These are phyloP conservation scores for Druon quercuslanigerum DNA, from an alignment of 1,140 invertebrate genomes.

Conservation along the genomic window DNA sequence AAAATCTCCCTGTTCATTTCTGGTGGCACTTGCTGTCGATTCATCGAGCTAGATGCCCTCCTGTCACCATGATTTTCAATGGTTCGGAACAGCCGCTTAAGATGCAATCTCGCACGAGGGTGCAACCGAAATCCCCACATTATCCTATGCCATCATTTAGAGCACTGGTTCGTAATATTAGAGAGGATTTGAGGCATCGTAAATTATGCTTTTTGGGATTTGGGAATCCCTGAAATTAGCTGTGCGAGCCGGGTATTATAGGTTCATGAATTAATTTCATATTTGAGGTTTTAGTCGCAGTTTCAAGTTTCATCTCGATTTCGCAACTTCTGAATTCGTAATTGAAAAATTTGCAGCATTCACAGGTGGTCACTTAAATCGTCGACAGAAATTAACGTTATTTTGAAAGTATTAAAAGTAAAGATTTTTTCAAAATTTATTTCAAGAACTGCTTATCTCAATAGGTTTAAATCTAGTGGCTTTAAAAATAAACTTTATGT, in stretches of 20 bases:
- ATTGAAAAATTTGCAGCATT: conserved; percentile 7
- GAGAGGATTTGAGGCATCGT: conserved; percentile 44
- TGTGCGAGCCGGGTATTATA: conserved; percentile 46
- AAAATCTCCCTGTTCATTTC: neutral
- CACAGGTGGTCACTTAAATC: too few species aligned
- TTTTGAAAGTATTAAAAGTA: too few species aligned
- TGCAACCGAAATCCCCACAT: conserved; percentile 38
- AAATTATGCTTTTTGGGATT: conserved; percentile 60
- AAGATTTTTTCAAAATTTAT: too few species aligned
- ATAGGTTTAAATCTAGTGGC: too few species aligned
- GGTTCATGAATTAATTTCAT: conserved; percentile 34
- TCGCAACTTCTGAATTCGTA: conserved; percentile 6
- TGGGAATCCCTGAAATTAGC: conserved; percentile 50
- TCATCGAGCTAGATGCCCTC: conserved; percentile 14
- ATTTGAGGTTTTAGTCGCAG: conserved; percentile 1
- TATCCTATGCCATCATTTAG: conserved; percentile 26
- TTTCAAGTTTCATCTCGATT: conserved; percentile 19
- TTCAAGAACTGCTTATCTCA: too few species aligned
- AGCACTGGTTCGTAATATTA: conserved; percentile 38
- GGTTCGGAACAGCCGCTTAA: conserved; percentile 23
- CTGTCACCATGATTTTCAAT: conserved; percentile 27
- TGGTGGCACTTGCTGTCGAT: conserved; percentile 22
- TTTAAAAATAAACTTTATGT: too few species aligned
- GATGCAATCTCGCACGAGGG: conserved; percentile 33
- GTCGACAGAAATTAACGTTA: too few species aligned